phyloP scores from a whole-genome alignment of 2,113 vertebrate species.

The Hiodon alosoides region DNA sequence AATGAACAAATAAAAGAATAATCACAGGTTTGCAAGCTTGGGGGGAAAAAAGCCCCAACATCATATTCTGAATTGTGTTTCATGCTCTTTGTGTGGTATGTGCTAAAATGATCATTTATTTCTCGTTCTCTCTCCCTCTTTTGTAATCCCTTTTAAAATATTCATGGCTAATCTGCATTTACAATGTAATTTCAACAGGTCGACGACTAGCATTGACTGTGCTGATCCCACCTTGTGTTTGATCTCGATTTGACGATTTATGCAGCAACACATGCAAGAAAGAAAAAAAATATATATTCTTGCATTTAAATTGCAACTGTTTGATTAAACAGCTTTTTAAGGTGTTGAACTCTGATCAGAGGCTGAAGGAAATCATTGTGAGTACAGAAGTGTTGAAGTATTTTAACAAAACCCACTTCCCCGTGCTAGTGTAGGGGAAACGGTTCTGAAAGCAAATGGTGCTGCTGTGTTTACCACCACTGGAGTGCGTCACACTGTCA shows the following conservation, averaged over 20 bases:
- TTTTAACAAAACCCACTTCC: not conserved
- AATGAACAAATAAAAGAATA: slow-evolving; percentile 63
- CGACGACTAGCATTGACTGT: slow-evolving; percentile 52
- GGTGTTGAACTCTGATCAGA: not conserved
- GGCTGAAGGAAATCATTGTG: not conserved
- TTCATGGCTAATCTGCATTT: slow-evolving; percentile 66
- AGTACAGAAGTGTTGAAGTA: no score
- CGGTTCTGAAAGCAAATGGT: no score
- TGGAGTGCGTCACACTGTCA: no score
- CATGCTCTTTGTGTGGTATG: slow-evolving; percentile 50
- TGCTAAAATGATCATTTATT: slow-evolving; percentile 45
- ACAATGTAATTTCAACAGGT: slow-evolving; percentile 60
- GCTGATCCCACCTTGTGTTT: slow-evolving; percentile 40
- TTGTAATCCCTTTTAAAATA: slow-evolving; percentile 65
- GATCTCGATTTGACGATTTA: slow-evolving; percentile 48
- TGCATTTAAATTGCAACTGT: slow-evolving; percentile 17
- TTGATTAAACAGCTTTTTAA: slow-evolving; percentile 10
- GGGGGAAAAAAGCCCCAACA: slow-evolving; percentile 48
- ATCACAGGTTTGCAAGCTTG: slow-evolving; percentile 65
- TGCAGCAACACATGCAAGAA: slow-evolving; percentile 39
- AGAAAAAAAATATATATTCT: slow-evolving; percentile 17
- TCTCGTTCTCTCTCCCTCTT: slow-evolving; percentile 49
- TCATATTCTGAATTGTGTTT: slow-evolving; percentile 58
- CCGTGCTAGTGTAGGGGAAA: not conserved
- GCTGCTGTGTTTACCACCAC: not conserved